Percentiles rank a stretch among this genome's conserved stretches.
Conservation (phyloP, 2,888 invertebrate genomes). For the Crematogaster levior region DNA sequence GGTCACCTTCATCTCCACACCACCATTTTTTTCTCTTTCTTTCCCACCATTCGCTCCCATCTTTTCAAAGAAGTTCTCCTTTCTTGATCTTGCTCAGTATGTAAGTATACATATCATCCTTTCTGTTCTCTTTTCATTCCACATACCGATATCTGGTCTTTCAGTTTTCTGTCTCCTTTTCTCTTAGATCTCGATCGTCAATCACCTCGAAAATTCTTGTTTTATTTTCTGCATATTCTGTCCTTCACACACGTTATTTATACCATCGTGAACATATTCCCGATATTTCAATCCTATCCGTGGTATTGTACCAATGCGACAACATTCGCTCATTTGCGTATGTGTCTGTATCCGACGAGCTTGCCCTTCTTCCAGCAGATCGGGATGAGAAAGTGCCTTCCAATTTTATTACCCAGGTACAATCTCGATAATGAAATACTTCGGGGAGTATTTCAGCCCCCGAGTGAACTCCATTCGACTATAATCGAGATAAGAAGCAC, state of each 20-base stretch:
- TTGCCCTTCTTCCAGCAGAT: constrained; percentile 13
- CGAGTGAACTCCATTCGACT: constrained; percentile 74
- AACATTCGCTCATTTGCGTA: constrained; percentile 16
- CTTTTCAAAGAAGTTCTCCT: constrained; percentile 28
- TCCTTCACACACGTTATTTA: constrained; percentile 64
- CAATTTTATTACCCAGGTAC: constrained; percentile 79
- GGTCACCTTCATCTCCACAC: constrained; percentile 55
- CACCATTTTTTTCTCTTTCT: constrained; percentile 42
- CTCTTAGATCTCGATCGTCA: constrained; percentile 24
- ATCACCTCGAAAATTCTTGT: constrained; percentile 54
- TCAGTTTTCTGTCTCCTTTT: constrained; percentile 6
- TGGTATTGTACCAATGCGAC: constrained; percentile 54
- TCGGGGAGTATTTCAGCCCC: constrained; percentile 73
- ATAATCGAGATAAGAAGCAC: constrained; percentile 76
- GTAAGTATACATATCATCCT: neutral
- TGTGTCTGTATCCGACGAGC: constrained; percentile 24
- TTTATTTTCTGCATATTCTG: constrained; percentile 55
- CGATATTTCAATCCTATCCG: constrained; percentile 66
- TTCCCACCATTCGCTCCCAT: constrained; percentile 22
- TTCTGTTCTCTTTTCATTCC: constrained; percentile 35
- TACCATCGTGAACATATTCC: constrained; percentile 68
- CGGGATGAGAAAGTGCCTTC: constrained; percentile 68
- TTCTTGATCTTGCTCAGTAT: constrained; percentile 17
- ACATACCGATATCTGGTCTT: constrained; percentile 25
- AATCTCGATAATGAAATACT: constrained; percentile 81